phyloP scores from a whole-genome alignment of 2,888 invertebrate genomes.

The Diachrysia chrysitis region DNA sequence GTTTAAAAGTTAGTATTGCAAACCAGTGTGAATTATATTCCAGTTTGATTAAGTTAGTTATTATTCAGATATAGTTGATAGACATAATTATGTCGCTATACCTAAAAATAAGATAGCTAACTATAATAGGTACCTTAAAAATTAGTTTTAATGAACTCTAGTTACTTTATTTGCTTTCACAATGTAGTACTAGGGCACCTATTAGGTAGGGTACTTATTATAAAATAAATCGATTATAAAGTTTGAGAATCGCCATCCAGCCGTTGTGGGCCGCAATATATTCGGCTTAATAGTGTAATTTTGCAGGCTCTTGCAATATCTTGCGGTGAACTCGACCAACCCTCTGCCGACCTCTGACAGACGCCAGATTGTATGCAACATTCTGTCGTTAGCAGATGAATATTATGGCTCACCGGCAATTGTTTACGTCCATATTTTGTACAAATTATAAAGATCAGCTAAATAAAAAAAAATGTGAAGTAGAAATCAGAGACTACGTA shows the following conservation, averaged over 20 bases:
- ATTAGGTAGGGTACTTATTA: too few relatives aligned
- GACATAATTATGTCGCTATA: too few relatives aligned
- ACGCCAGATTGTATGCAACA: slow-evolving; percentile 68
- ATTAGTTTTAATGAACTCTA: too few relatives aligned
- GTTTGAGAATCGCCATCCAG: slow-evolving; percentile 65
- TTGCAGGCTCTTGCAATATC: slow-evolving; percentile 76
- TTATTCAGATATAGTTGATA: too few relatives aligned
- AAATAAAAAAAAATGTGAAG: not conserved
- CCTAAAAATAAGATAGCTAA: too few relatives aligned
- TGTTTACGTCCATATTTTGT: slow-evolving; percentile 16
- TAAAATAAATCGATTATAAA: slow-evolving; percentile 70
- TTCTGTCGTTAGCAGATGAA: slow-evolving; percentile 58
- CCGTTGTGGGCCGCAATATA: slow-evolving; percentile 71
- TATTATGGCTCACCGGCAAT: slow-evolving; percentile 35
- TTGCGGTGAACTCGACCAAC: slow-evolving; percentile 71
- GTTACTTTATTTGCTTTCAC: too few relatives aligned
- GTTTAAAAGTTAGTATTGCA: too few relatives aligned
- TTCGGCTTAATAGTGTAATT: slow-evolving; percentile 78
- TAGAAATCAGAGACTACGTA: too few relatives aligned
- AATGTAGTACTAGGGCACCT: not conserved
- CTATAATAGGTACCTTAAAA: too few relatives aligned
- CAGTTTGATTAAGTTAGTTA: too few relatives aligned
- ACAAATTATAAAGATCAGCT: not conserved
- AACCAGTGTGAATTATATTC: too few relatives aligned
- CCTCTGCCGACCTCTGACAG: slow-evolving; percentile 66